Evolutionary conservation across 2,888 invertebrate genomes (phyloP), one percentile per base, ranked within the genome.

Genomic region (Bibio marci): DNA sequence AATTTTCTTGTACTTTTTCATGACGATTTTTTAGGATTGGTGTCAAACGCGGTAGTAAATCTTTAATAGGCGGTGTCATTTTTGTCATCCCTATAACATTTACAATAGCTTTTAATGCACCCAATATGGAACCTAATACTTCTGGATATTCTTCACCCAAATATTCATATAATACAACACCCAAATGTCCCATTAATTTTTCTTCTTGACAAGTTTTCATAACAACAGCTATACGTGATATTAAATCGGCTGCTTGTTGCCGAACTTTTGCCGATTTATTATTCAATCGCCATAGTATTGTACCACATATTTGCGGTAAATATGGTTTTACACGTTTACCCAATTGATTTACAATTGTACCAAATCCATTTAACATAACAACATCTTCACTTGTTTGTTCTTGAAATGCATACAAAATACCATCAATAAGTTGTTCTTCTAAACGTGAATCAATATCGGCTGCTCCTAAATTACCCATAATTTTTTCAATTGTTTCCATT

Each of bases 161-260:
- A 58, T 99, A 99, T 64, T 99, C 98, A 56, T 99, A 99, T 30
- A 98, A 67, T 19, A 98, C 97, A 13, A 98, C 92, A 44, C 98
- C 98, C 59, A 98, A 76, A 74, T 99, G 98, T 0, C 97, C 95
- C 97, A 99, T 98, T 35, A 99, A 68, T 64, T 98, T 97, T 69
- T 98, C 98, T 69, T 99, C 98, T 60, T 97, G 94, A 56, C 98
- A 99, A 1, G 94, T 92, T 60, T 97, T 97, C 98, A 99, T 99
- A 25, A 99, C 97, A 4, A 94, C 87, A 3, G 98, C 98, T 49
- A 91, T 95, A 39, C 95, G 74, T 0, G 97, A 92, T 53, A 99
- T 98, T 47, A 99, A 73, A 68, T 99, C 98, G 2, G 98, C 98
- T 0, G 98, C 98, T 64, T 99, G 98, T 58, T 99, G 98, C 40